Evolutionary conservation across 2,888 invertebrate species (phyloP).

Genomic region (Orthosia cruda): DNA sequence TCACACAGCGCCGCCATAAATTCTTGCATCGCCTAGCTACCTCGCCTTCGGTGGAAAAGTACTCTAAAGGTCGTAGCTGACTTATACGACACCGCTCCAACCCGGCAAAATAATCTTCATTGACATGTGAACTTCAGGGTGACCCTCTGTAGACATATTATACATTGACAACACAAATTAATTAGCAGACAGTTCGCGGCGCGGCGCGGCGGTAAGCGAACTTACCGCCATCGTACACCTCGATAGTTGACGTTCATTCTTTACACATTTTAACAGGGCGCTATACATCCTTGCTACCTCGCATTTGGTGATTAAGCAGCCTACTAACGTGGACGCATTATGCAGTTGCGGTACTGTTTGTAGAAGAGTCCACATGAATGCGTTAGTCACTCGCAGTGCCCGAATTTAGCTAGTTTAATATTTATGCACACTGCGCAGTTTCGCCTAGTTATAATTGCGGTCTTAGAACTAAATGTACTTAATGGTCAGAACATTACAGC

Average conservation of each 20-base stretch:
- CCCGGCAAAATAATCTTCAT: no score
- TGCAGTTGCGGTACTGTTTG: slow-evolving; percentile 47
- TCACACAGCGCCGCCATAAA: background rate
- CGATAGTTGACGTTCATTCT: no score
- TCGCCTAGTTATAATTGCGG: slow-evolving; percentile 48
- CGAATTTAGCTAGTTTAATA: slow-evolving; percentile 54
- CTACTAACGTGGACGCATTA: slow-evolving; percentile 24
- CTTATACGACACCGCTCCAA: no score
- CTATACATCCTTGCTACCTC: background rate
- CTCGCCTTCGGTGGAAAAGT: background rate
- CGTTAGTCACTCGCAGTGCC: slow-evolving; percentile 47
- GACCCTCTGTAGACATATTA: no score
- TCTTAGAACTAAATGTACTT: slow-evolving; percentile 46
- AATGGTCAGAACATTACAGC: slow-evolving; percentile 23
- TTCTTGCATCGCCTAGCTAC: background rate
- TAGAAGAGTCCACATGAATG: slow-evolving; percentile 43
- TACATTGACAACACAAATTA: no score
- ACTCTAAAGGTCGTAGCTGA: background rate
- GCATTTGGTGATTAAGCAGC: background rate
- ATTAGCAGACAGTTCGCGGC: no score
- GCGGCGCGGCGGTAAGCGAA: no score
- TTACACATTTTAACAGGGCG: background rate
- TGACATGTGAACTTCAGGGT: no score
- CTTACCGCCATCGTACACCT: no score
- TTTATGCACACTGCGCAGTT: slow-evolving; percentile 50